Evolutionary conservation across 2,113 vertebrate genomes (phyloP).

Genomic region (Oryzias melastigma): DNA sequence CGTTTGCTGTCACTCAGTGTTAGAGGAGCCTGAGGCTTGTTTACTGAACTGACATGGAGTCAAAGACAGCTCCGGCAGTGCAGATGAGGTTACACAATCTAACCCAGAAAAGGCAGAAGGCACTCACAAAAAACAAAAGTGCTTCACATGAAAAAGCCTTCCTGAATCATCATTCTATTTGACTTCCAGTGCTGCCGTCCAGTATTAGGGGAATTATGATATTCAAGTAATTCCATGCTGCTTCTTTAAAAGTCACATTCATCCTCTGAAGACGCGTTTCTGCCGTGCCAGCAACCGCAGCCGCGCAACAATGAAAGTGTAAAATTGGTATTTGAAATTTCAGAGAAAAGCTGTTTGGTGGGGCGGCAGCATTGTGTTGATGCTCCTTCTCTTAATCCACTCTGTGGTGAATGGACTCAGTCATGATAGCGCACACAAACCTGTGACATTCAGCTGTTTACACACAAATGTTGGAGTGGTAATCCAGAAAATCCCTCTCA

Average conservation of each 20-base stretch:
- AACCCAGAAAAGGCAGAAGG: no score
- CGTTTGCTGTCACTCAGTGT: no score
- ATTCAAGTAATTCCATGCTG: background rate
- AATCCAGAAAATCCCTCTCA: conserved; percentile 72
- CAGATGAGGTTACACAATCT: no score
- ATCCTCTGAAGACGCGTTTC: conserved; percentile 11
- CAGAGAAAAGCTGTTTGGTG: conserved; percentile 18
- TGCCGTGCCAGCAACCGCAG: conserved; percentile 5
- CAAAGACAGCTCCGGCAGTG: no score
- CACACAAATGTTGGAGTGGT: conserved; percentile 70
- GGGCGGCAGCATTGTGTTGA: conserved; percentile 22
- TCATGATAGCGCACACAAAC: conserved; percentile 64
- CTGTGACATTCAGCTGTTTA: conserved; percentile 74
- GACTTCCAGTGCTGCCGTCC: no score
- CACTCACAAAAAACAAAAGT: no score
- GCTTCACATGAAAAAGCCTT: no score
- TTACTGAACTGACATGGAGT: no score
- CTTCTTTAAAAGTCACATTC: background rate
- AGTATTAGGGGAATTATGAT: no score
- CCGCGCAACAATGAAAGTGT: conserved; percentile 4
- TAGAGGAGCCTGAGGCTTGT: no score
- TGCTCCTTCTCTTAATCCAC: conserved; percentile 61
- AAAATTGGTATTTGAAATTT: conserved; percentile 14
- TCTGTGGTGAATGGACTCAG: conserved; percentile 53
- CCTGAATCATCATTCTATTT: no score